Conservation (phyloP, 2,797 vertebrate genomes). For the Myotis planiceps region DNA sequence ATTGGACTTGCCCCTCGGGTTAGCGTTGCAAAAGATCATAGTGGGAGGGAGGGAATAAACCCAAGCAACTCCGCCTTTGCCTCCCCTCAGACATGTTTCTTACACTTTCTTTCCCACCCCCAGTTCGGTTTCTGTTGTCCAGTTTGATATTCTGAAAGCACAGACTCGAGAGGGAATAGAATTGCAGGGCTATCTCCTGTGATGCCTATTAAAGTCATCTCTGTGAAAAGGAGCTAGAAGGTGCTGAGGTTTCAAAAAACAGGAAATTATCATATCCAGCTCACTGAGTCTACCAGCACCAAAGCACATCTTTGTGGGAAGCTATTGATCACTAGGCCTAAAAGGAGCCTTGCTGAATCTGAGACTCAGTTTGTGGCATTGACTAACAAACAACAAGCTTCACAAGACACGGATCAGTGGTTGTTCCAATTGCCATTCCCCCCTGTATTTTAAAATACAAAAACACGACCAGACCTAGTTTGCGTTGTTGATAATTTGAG, state of each 20-base stretch:
- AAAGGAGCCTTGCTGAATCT: neutral
- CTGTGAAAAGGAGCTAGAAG: conserved; percentile 15
- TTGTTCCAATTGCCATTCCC: neutral
- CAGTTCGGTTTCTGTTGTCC: neutral
- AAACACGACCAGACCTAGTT: neutral
- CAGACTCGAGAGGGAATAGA: neutral
- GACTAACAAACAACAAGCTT: conserved; percentile 34
- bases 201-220: conserved; percentile 47
- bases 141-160: conserved; percentile 48
- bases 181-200: neutral
- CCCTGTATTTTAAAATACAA: neutral
- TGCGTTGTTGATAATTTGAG: conserved; percentile 39
- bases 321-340: neutral
- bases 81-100: neutral
- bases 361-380: neutral
- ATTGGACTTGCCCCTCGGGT: neutral
- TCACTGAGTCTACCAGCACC: neutral
- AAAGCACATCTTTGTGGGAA: neutral
- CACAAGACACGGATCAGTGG: neutral
- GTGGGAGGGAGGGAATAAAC: neutral
- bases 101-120: neutral
- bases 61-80: neutral
- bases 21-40: neutral
- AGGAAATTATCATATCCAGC: neutral
- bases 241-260: neutral